Base-by-base conservation (phyloP, 1,140 invertebrate genomes). In the Centruroides vittatus region DNA sequence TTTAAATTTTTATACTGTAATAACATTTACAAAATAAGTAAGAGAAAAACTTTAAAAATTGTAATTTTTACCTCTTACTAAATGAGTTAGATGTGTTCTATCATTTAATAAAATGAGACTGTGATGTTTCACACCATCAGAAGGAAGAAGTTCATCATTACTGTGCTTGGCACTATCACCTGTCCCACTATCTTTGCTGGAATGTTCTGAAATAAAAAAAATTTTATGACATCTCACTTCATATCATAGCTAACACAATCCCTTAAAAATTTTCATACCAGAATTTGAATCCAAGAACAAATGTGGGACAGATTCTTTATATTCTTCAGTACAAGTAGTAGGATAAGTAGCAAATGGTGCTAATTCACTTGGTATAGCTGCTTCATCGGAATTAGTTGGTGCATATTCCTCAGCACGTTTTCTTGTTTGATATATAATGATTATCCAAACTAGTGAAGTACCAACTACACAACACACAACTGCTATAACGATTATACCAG, bases 361-460 rank as follows among this genome's bases (percentile, higher is more conserved):
- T 47, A 58, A 46, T 35, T 58, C 63, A 11, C 34, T 46, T 34
- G 66, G 59, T 8, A 62, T 47, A 48, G 35, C 51, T 5, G 50
- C 49, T 1, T 57, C 53, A 47, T 51, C 48, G 11, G 13, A 41
- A 8, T 48, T 13, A 11, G 48, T 47, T 11, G 51, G 61, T 4
- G n/a, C 49, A 46, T 55, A 58, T 10, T 63, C 59, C 11, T 68
- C 68, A 4, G 56, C 34, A n/a, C 81, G 78, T 71, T 82, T 82
- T 57, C 85, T 75, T 2, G 88, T 89, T 68, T 91, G 86, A 71
- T 93, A 93, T 67, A 94, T 93, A 61, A 94, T 86, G 6, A 90
- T 82, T 10, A 93, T 88, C 91, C 91, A 95, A 36, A 93, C 81
- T 10, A 92, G 79, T 0, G 90, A 94, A 4, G 89, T 93, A 5